Base-by-base conservation (phyloP, 2,113 vertebrate species). In the Corythoichthys intestinalis region DNA sequence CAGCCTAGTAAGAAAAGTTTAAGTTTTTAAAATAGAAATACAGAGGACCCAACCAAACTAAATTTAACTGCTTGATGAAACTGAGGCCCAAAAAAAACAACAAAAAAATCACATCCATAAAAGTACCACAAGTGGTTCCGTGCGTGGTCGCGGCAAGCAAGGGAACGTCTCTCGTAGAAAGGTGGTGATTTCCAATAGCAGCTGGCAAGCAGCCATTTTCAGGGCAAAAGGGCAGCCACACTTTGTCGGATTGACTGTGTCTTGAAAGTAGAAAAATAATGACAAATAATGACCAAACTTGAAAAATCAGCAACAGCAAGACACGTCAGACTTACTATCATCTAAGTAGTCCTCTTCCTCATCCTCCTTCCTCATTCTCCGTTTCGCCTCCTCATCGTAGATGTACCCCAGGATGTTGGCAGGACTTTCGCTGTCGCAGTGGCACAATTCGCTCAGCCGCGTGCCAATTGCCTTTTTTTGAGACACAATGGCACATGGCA, bases 281-380 rank as follows among this genome's bases (percentile, higher is more conserved):
- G 6, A 39, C 34, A 20, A 35, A 49, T 20, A 15, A 41, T 3
- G 2, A 61, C 9, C 0, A 61, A 44, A 60, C 7, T 8, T 7
- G 10, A 48, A 48, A 4, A 20, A 48, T 8, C 44, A 47, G 11
- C 1, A 52, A 5, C 28, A 50, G 12, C 14, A 46, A 66, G 20
- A 28, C 20, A 28, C 20, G 20, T 28, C 20, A 28, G 20, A 81
- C 96, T 94, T 93, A 99, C 97, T 99, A 93, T 99, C 97, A 90
- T 99, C 96, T 90, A 99, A 92, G 92, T 96, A 99, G 88, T 99
- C 97, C 91, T 99, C 97, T 62, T 99, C 96, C 87, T 98, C 96
- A 71, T 99, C 97, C 80, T 99, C 97, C 83, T 98, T 98, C 60
- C 94, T 95, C 83, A 96, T 92, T 11, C 93, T 93, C 39, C 95